Evolutionary conservation across 1,140 invertebrate species (phyloP).

Genomic region (Nasonia giraulti): DNA sequence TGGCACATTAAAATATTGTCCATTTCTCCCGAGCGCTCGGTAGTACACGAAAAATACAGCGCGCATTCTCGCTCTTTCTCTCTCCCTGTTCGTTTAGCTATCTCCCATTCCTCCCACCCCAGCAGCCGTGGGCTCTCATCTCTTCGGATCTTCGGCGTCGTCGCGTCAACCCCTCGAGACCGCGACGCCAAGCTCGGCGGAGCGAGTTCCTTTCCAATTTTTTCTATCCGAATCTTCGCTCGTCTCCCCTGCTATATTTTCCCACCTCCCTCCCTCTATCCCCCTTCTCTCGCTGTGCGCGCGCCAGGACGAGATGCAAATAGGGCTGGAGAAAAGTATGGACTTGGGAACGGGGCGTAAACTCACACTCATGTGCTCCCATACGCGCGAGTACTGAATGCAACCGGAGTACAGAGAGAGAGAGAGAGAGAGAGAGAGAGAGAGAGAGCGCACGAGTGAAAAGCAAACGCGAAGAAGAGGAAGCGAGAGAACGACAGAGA

Average conservation of each 20-base stretch:
- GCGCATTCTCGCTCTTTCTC: neutral
- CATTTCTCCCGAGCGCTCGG: constrained; percentile 8
- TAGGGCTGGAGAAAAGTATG: neutral
- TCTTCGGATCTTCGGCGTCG: neutral
- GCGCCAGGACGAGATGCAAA: neutral
- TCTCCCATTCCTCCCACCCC: neutral
- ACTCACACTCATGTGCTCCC: neutral
- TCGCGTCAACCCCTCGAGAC: constrained; percentile 5
- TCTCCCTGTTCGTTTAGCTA: neutral
- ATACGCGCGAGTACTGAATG: neutral
- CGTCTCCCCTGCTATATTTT: neutral
- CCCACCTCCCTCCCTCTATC: neutral
- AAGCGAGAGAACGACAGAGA: neutral
- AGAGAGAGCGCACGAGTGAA: neutral
- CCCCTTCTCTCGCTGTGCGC: neutral
- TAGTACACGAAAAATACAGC: neutral
- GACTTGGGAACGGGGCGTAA: constrained; percentile 1
- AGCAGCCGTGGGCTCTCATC: neutral
- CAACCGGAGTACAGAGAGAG: neutral
- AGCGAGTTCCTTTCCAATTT: constrained; percentile 39
- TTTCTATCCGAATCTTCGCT: constrained; percentile 12
- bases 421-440: too few relatives aligned
- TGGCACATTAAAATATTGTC: constrained; percentile 37
- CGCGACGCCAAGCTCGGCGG: neutral
- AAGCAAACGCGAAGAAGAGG: neutral